Base-by-base conservation (phyloP, 2,797 vertebrate genomes). In the Sus cebifrons region DNA sequence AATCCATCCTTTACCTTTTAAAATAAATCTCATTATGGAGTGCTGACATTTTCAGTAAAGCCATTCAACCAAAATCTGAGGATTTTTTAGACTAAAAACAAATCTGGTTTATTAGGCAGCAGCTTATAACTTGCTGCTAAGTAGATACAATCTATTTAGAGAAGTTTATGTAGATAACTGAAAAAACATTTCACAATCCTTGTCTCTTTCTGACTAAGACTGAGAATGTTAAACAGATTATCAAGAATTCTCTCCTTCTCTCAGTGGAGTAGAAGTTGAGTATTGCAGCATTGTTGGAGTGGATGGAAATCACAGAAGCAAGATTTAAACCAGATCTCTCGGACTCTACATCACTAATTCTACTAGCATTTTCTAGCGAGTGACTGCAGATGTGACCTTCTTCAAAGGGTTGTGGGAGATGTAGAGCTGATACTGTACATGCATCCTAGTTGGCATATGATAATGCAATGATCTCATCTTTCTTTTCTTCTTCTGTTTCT, bases 11-110 rank as follows among this genome's bases (percentile, higher is more conserved):
- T 97, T 98, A 97, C 97, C 96, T 98, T 98, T 97, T 96, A 97
- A 98, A 97, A 98, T 96, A 97, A 96, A 98, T 96, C 97, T 97
- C 97, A 97, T 97, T 97, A 97, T 97, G 94, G 97, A 97, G 97
- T 85, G 96, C 94, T 97, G 94, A 97, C 97, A 98, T 97, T 97
- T 97, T 98, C 97, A 97, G 93, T 93, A 93, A 96, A 97, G 95
- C 89, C 93, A 94, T 97, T 97, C 84, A 98, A 92, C 96, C 89
- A 78, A 96, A 95, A 86, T 86, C 86, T 95, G 87, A 52, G 74
- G 44, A 56, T 85, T 93, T 96, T 91, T 95, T 67, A 96, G 92
- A 96, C 83, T 96, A 65, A 94, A 95, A 96, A 73, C 92, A 96
- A 96, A 88, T 92, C 85, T 97, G 95, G 74, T 96, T 97, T 97